phyloP scores from a whole-genome alignment of 2,113 vertebrate species.

The Oryzias curvinotus region DNA sequence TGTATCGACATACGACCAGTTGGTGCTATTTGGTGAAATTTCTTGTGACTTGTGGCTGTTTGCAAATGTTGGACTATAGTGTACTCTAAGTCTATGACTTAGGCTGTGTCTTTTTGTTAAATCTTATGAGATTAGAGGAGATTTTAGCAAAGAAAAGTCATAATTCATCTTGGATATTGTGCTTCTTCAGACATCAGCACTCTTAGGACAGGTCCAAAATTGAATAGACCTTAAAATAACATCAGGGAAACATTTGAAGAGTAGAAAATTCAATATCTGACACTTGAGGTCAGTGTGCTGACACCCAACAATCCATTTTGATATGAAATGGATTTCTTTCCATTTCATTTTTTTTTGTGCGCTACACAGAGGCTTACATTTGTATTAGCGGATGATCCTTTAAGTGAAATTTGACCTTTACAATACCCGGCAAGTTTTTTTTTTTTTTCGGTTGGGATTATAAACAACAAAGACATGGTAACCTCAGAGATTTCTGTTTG shows the following conservation, averaged over 20 bases:
- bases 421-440: not conserved
- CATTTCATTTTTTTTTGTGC: not conserved
- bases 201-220: conserved; percentile 1
- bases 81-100: too few species aligned
- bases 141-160: too few species aligned
- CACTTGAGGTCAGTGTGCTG: not conserved
- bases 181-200: not conserved
- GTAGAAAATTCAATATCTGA: conserved; percentile 13
- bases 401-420: conserved; percentile 37
- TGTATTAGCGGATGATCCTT: conserved; percentile 17
- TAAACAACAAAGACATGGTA: not conserved
- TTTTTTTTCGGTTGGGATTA: conserved; percentile 12
- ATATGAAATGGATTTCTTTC: conserved; percentile 9
- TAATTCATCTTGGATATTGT: too few species aligned
- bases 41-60: too few species aligned
- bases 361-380: conserved; percentile 9
- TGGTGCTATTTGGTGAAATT: too few species aligned
- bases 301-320: conserved; percentile 14
- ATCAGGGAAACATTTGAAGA: not conserved
- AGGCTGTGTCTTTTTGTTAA: too few species aligned
- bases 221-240: conserved; percentile 11
- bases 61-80: too few species aligned
- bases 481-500: conserved; percentile 8
- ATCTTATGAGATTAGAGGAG: too few species aligned
- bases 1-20: too few species aligned